A percentile compares a stretch with the other conserved stretches of the same genome.
phyloP scores from a whole-genome alignment of 2,113 vertebrate genomes.

The Struthio camelus region DNA sequence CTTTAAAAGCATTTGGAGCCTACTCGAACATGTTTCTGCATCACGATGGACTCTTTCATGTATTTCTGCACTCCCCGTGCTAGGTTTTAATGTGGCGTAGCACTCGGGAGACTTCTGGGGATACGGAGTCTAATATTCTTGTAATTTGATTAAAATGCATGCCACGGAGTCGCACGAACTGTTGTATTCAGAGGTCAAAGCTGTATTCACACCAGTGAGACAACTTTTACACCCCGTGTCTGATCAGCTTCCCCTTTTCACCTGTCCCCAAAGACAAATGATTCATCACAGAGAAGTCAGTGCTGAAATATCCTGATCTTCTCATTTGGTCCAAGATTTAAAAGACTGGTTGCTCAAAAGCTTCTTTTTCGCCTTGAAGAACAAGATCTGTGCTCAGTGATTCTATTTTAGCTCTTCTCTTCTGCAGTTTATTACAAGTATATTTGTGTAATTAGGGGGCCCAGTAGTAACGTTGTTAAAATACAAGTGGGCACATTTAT shows the following conservation, averaged over 20 bases:
- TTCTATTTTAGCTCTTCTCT: slow-evolving; percentile 14
- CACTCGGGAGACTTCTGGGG: not conserved
- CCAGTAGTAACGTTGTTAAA: slow-evolving; percentile 74
- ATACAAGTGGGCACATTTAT: slow-evolving; percentile 84
- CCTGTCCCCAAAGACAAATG: slow-evolving; percentile 25
- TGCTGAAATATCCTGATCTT: slow-evolving; percentile 19
- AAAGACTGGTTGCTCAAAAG: not conserved
- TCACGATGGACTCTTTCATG: not conserved
- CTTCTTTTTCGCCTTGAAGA: not conserved
- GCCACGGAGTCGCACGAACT: not conserved
- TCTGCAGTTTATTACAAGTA: slow-evolving; percentile 61
- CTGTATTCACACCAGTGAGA: not conserved
- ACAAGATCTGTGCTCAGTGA: not conserved
- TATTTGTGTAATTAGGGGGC: slow-evolving; percentile 81
- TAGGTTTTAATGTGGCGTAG: not conserved
- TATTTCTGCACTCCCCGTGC: not conserved
- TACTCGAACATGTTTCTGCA: not conserved
- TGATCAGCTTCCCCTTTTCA: slow-evolving; percentile 26
- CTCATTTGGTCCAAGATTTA: not conserved
- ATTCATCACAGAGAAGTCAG: not conserved
- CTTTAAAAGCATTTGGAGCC: not conserved
- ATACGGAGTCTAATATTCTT: not conserved
- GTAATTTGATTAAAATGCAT: not conserved
- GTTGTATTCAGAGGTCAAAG: not conserved
- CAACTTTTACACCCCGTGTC: not conserved